Percentiles rank a stretch among this genome's conserved stretches.
These are phyloP conservation scores for Lepas anatifera DNA, from an alignment of 2,888 invertebrate genomes.

Conservation along the genomic window DNA sequence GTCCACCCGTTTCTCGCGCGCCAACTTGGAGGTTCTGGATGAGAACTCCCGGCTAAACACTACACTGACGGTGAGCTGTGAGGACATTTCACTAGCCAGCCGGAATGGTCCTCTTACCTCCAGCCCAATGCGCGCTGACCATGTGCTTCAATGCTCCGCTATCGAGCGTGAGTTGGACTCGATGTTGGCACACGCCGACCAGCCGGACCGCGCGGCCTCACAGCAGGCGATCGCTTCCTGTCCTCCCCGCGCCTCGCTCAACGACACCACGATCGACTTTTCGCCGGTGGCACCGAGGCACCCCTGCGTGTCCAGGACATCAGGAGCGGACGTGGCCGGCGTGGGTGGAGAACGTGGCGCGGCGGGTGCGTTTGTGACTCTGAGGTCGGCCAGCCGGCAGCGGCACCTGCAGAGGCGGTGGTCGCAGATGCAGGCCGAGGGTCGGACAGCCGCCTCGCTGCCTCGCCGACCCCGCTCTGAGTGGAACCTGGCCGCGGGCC, in stretches of 20 bases:
- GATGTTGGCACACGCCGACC: not conserved
- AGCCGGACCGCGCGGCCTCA: not conserved
- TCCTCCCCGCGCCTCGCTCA: not conserved
- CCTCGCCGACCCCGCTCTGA: not conserved
- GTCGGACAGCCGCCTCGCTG: not conserved
- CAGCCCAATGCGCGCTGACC: not conserved
- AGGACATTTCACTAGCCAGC: not conserved
- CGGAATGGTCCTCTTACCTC: not conserved
- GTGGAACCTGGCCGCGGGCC: not conserved
- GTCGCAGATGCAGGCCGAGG: not conserved
- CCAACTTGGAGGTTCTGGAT: not conserved
- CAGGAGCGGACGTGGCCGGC: not conserved
- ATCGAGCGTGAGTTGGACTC: constrained; percentile 7
- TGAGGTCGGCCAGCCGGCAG: not conserved
- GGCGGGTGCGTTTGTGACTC: not conserved
- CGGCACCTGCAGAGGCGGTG: not conserved
- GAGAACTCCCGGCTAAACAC: not conserved
- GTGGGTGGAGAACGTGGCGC: not conserved
- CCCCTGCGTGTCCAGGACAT: too few species aligned
- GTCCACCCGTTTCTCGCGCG: not conserved
- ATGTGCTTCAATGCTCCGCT: constrained; percentile 3
- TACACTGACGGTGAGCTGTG: not conserved
- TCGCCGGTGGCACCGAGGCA: not conserved
- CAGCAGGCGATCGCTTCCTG: not conserved
- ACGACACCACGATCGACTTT: constrained; percentile 5